Evolutionary conservation across 64 coral and sea anemone species (phyloP).

Genomic region (Montipora efflorescens): DNA sequence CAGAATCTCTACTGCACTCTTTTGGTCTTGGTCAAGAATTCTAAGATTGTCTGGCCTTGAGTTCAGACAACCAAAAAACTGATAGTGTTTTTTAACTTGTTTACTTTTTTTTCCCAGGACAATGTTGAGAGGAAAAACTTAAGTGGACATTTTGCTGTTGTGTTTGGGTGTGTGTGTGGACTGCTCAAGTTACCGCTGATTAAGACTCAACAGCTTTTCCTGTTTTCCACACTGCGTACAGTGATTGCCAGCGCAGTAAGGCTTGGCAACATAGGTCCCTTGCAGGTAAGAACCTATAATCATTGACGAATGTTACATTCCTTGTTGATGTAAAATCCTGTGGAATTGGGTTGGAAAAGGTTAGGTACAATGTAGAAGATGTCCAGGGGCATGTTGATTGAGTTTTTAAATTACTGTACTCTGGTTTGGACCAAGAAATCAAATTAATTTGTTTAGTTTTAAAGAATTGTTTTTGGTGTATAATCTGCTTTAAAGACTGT

Average conservation of each 20-base stretch:
- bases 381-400: too few species aligned
- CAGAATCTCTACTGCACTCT: neutral
- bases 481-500: too few species aligned
- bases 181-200: conserved; percentile 64
- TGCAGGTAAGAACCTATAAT: conserved; percentile 38
- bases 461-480: too few species aligned
- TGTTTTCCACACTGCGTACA: conserved; percentile 75
- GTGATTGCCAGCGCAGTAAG: conserved; percentile 78
- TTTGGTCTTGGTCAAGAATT: neutral
- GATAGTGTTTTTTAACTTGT: neutral
- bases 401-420: too few species aligned
- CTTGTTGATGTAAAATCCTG: neutral
- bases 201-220: conserved; percentile 74
- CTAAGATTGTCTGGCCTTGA: neutral
- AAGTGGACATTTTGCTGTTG: conserved; percentile 67
- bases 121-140: conserved; percentile 47
- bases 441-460: too few species aligned
- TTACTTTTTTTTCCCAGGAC: conserved; percentile 13
- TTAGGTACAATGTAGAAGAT: neutral
- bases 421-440: too few species aligned
- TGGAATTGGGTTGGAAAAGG: neutral
- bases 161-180: conserved; percentile 79
- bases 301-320: neutral
- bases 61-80: neutral
- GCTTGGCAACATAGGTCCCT: conserved; percentile 72